These are phyloP conservation scores for Acipenser transmontanus DNA, from an alignment of 2,797 vertebrate species.

Conservation along the genomic window DNA sequence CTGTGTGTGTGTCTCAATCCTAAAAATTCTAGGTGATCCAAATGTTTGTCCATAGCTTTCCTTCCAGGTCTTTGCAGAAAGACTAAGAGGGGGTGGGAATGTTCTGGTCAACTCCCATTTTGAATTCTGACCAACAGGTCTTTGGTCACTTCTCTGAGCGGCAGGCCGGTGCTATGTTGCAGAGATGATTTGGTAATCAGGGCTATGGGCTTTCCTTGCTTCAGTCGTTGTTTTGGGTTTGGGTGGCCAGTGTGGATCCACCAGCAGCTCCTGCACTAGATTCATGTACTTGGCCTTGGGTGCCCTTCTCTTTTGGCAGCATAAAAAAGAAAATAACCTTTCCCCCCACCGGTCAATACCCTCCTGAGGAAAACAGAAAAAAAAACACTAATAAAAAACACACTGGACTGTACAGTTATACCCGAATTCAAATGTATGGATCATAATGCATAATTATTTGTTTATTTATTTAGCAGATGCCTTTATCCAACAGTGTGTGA, in stretches of 20 bases:
- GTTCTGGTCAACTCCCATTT: too few relatives aligned
- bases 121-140: background rate
- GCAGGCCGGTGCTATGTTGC: slow-evolving; percentile 61
- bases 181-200: slow-evolving; percentile 71
- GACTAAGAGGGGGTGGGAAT: too few relatives aligned
- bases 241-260: slow-evolving; percentile 95
- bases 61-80: too few relatives aligned
- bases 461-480: too few relatives aligned
- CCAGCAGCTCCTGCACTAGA: slow-evolving; percentile 86
- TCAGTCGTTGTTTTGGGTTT: slow-evolving; percentile 93
- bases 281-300: slow-evolving; percentile 94
- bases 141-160: slow-evolving; percentile 1
- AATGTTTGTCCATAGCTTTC: too few relatives aligned
- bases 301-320: slow-evolving; percentile 56
- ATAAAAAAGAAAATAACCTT: slow-evolving; percentile 60
- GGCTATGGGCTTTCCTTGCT: slow-evolving; percentile 63
- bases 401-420: too few relatives aligned
- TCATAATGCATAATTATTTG: too few relatives aligned
- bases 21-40: too few relatives aligned
- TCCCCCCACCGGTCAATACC: slow-evolving; percentile 52
- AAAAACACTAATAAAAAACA: background rate
- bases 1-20: too few relatives aligned
- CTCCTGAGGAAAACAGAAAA: slow-evolving; percentile 49
- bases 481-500: too few relatives aligned
- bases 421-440: too few relatives aligned